Evolutionary conservation across 2,113 vertebrate species (phyloP), one percentile per base, ranked within the genome.

Genomic region (Cololabis saira): DNA sequence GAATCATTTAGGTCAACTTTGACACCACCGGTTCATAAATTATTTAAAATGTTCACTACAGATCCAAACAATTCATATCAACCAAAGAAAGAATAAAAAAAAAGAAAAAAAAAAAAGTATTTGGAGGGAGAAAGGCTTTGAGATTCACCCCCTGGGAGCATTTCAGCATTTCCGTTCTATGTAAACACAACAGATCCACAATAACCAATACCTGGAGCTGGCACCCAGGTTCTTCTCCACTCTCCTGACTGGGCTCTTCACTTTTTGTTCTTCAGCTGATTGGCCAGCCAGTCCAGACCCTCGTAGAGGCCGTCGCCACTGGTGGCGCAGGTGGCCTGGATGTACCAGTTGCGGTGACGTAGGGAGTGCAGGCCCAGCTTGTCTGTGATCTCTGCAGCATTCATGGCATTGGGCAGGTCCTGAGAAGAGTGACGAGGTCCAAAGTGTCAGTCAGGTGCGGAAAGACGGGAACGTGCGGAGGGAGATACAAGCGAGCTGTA

Each of bases 181-280:
- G 87, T 85, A 83, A 89, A 90, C 83, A 69, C 81, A 87, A 87
- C 81, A 67, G 85, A 91, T 77, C 68, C 74, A 74, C 59, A 76
- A 49, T 45, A 81, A 87, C 61, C 65, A 56, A 59, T 64, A 79
- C 79, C 87, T 88, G 82, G 83, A 88, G 77, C 83, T 86, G 76
- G 74, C 76, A 83, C 74, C 80, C 74, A 82, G 86, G 80, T 80
- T 81, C 76, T 71, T 87, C 82, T 78, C 82, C 81, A n/a, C 67
- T 18, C 22, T 14, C 30, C 33, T 44, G 49, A 74, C 54, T 17
- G 14, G 9, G 22, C 50, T n/a, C 47, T 71, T 97, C 95, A 97
- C 92, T 98, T 98, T 90, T 98, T 98, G 94, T 97, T 97, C 93
- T 98, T 99, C 91, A 99, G 96, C 93, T 98, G 96, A 85, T 96